Percentiles rank a stretch among this genome's conserved stretches.
These are phyloP conservation scores for Podarcis raffonei DNA, from an alignment of 2,113 vertebrate genomes.

Conservation along the genomic window DNA sequence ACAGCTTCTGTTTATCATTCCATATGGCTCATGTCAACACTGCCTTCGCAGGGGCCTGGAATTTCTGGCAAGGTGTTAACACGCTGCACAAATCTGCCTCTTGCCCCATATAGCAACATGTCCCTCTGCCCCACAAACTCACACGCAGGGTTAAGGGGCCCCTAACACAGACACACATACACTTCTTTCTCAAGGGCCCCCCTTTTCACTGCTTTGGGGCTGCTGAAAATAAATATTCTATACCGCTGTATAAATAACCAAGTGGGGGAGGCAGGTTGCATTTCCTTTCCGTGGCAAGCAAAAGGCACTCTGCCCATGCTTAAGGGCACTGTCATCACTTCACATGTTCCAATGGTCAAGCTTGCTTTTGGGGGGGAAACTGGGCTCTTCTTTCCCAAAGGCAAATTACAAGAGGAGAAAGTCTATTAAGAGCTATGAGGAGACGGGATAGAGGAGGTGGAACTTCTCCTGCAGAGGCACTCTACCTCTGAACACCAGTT, in stretches of 20 bases:
- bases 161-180: too few relatives aligned
- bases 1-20: slow-evolving; percentile 12
- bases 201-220: background rate
- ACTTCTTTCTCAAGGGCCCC: too few relatives aligned
- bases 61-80: background rate
- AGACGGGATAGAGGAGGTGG: background rate
- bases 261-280: background rate
- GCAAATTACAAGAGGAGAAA: background rate
- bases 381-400: background rate
- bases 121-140: background rate
- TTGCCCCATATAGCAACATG: background rate
- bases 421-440: background rate
- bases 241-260: background rate
- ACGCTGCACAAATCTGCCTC: background rate
- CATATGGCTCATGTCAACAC: background rate
- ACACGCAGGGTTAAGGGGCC: too few relatives aligned
- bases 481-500: too few relatives aligned
- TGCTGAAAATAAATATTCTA: too few relatives aligned
- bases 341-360: background rate
- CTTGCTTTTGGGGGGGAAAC: too few relatives aligned
- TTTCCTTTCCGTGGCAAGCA: background rate
- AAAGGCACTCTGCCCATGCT: background rate
- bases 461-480: background rate
- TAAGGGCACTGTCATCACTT: background rate
- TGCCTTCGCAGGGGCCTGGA: background rate